Evolutionary conservation across 2,113 vertebrate genomes (phyloP), one percentile per base, ranked within the genome.

Genomic region (Glaucomys volans): DNA sequence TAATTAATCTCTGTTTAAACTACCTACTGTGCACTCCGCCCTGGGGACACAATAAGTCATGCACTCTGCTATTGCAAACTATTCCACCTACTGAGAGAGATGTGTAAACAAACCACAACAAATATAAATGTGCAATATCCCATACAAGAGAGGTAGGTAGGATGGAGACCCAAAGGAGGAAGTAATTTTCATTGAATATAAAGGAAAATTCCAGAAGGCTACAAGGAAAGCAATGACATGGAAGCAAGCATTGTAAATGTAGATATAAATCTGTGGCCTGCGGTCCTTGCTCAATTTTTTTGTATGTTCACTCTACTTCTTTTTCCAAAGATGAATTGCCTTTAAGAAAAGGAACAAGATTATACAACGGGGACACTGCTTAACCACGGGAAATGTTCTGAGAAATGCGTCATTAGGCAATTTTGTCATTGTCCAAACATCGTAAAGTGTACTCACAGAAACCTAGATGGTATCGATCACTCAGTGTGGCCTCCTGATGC

Each of bases 121-220:
- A 69, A 94, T 13, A 83, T 28, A 54, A 62, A 89, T 17, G n/a
- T 42, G 28, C 67, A 74, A 20, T 69, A 13, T 30, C 67, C 59
- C 40, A 69, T 18, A 37, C 11, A 52, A 57, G 16, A 80, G n/a
- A 80, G 11, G 17, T 28, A 77, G 52, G 40, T 2, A 75, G 50
- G 52, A 96, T 7, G 0, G 18, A 84, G 40, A 28, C 71, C 64
- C 47, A 80, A 81, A 92, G 37, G 12, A 72, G 44, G 57, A 69
- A 72, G 24, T 11, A n/a, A 32, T 82, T 80, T 92, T 89, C 90
- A 91, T 82, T 89, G 47, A n/a, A 32, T 71, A 89, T 32, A 71
- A 96, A 82, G 10, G n/a, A 79, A 94, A 79, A 57, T 84, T 93
- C 87, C 64, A 71, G 72, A 91, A 83, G 32, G 16, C 54, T 90